Percentiles rank a stretch among this genome's conserved stretches.
phyloP scores from a whole-genome alignment of 1,140 invertebrate species.

The Ceratosolen fusciceps region DNA sequence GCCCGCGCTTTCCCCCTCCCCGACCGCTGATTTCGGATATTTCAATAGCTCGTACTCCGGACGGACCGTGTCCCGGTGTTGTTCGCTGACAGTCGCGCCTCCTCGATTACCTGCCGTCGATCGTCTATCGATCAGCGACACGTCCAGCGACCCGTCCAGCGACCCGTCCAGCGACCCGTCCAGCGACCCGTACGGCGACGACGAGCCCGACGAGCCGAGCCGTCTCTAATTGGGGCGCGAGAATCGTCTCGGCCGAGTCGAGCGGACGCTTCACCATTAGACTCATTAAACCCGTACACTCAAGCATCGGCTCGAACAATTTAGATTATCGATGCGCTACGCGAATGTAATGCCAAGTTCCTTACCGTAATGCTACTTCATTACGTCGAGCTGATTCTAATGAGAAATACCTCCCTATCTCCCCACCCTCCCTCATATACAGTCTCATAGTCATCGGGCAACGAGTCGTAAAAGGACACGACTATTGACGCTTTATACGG shows the following conservation, averaged over 20 bases:
- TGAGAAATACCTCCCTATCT: not conserved
- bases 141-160: not conserved
- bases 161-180: not conserved
- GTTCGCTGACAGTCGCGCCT: not conserved
- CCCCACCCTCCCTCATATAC: too few species aligned
- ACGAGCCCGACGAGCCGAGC: not conserved
- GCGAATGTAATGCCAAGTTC: not conserved
- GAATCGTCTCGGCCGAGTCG: not conserved
- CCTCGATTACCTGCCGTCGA: not conserved
- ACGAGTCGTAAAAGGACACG: not conserved
- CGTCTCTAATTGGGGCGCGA: not conserved
- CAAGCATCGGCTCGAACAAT: not conserved
- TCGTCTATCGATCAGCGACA: not conserved
- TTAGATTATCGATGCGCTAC: not conserved
- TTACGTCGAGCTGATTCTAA: not conserved
- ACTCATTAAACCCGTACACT: not conserved
- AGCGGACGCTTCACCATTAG: not conserved
- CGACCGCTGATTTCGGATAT: not conserved
- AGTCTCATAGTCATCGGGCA: not conserved
- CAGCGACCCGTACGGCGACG: too few species aligned
- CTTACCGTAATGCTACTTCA: not conserved
- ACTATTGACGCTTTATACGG: not conserved
- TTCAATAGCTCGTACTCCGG: not conserved
- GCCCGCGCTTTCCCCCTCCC: not conserved
- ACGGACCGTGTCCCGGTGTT: not conserved